phyloP scores from a whole-genome alignment of 2,888 invertebrate genomes.

The Eristalis tenax region DNA sequence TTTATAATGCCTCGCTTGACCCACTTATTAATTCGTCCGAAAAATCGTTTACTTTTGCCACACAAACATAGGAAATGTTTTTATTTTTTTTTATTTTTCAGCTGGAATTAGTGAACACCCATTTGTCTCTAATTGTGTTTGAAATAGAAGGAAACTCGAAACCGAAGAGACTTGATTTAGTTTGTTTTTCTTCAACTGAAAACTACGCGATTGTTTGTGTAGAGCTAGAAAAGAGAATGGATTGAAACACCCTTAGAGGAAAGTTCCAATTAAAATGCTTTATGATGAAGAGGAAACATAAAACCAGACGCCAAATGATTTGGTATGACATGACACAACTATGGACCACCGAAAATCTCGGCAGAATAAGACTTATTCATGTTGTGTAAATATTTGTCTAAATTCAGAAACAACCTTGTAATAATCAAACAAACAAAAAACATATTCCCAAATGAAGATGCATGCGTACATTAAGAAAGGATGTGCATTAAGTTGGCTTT shows the following conservation, averaged over 20 bases:
- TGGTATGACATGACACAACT: no score
- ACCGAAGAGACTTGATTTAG: slow-evolving; percentile 41
- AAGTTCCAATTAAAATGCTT: neutral
- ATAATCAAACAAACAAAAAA: no score
- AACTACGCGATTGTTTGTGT: neutral
- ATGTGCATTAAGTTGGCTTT: no score
- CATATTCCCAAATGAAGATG: no score
- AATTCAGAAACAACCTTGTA: no score
- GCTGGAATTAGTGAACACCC: neutral
- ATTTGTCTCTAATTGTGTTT: slow-evolving; percentile 22
- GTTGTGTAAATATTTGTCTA: no score
- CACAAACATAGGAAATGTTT: slow-evolving; percentile 39
- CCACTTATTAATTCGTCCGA: slow-evolving; percentile 64
- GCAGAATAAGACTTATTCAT: no score
- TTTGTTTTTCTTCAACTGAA: neutral
- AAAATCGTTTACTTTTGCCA: slow-evolving; percentile 51
- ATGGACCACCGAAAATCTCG: no score
- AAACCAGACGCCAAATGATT: no score
- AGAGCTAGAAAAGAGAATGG: neutral
- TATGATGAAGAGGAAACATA: no score
- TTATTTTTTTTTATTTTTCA: slow-evolving; percentile 22
- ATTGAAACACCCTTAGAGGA: neutral
- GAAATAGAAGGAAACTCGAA: slow-evolving; percentile 55
- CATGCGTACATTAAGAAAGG: no score
- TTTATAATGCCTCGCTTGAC: slow-evolving; percentile 50